Evolutionary conservation across 2,113 vertebrate species (phyloP).

Genomic region (Centropus bengalensis): DNA sequence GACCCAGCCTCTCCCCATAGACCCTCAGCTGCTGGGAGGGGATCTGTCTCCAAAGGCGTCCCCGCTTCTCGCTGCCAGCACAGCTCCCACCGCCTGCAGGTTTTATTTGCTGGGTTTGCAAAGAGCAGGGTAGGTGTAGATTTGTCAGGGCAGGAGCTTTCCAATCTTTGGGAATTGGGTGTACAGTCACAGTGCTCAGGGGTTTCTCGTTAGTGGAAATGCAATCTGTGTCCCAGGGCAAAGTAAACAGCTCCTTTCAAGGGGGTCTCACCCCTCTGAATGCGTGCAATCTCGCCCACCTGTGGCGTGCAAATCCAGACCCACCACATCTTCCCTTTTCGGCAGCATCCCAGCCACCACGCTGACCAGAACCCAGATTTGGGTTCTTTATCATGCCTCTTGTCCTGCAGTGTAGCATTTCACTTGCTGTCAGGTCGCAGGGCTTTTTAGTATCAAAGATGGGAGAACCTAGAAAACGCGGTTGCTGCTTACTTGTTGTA

Average conservation of each 20-base stretch:
- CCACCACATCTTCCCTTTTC: neutral
- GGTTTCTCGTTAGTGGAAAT: neutral
- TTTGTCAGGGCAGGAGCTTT: neutral
- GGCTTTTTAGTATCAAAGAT: neutral
- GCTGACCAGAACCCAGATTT: fast-evolving
- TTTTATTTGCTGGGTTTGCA: neutral
- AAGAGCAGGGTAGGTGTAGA: neutral
- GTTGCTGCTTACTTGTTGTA: neutral
- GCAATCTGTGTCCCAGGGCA: neutral
- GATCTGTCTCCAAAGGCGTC: neutral
- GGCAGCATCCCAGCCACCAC: neutral
- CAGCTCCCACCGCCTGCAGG: fast-evolving
- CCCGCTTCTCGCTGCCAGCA: neutral
- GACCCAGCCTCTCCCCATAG: neutral
- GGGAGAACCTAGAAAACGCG: neutral
- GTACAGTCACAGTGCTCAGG: neutral
- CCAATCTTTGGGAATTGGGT: neutral
- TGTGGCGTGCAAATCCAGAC: neutral
- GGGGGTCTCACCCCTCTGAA: neutral
- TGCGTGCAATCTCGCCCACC: neutral
- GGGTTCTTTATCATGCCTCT: neutral
- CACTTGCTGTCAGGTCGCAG: fast-evolving
- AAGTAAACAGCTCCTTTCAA: neutral
- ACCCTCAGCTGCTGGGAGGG: neutral
- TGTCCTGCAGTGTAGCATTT: neutral